Evolutionary conservation across 2,797 vertebrate species (phyloP), one percentile per base, ranked within the genome.

Genomic region (Microctenopoma lineatum): DNA sequence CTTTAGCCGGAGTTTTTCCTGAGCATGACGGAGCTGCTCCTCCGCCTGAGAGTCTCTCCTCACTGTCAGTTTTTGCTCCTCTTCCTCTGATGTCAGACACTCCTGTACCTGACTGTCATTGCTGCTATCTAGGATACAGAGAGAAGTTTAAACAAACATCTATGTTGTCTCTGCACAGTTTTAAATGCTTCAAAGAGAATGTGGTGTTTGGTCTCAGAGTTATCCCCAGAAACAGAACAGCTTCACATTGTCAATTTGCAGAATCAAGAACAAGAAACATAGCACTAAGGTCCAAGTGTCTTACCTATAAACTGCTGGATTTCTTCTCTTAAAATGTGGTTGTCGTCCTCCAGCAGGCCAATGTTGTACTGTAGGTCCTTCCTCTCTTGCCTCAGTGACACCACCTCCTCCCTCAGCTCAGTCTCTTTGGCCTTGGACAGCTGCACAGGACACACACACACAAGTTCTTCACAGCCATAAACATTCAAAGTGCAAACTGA

Each of bases 1-100:
- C 88, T 97, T 96, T 45, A 91, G 85, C 57, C 51, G 72, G 13
- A 96, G 94, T 80, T 92, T 94, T 73, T 94, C 81, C 75, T 91
- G 93, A 77, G 81, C 90, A 82, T 89, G 80, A 83, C 90, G 89
- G 42, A 96, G 79, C 86, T 96, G 87, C 62, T 90, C 84, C 67
- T 77, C 82, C 55, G 87, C 44, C 67, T 81, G 75, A 48, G 66
- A 72, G 57, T 80, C 75, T 70, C 70, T 70, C 29, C 21, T 66
- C 39, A n/a, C 51, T 0, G 59, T 48, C 70, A 70, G 62, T 1
- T 11, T 64, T 13, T 63, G 25, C 45, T 77, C 69, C 9, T 44
- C 71, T 29, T 80, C 75, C 27, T 82, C 71, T 18, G 80, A 57
- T 1, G 29, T 64, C 36, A 70, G 38, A 61, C 5, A 42, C 25